phyloP scores from a whole-genome alignment of 2,797 vertebrate genomes.

The Mormyrops attenuatus region DNA sequence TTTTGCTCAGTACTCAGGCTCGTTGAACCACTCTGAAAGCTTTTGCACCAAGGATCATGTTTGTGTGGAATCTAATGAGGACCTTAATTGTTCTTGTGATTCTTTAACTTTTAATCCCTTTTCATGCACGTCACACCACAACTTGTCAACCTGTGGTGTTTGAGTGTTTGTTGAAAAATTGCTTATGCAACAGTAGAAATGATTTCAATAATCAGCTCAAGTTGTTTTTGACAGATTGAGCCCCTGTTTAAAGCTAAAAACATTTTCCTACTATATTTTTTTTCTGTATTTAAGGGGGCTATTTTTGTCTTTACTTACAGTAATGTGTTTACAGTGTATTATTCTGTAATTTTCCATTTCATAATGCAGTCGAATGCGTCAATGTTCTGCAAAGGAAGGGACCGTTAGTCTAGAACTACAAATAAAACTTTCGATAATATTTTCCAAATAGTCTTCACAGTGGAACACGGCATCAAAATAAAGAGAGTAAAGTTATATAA shows the following conservation, averaged over 20 bases:
- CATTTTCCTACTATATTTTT: conserved; percentile 5
- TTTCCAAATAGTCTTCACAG: conserved; percentile 6
- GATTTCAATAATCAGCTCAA: background rate
- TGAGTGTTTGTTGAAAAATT: background rate
- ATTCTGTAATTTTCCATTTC: conserved; percentile 12
- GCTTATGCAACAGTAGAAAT: background rate
- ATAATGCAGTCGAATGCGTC: background rate
- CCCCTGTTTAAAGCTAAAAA: background rate
- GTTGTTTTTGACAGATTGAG: background rate
- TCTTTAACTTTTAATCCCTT: background rate
- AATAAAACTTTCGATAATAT: background rate
- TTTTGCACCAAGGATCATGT: background rate
- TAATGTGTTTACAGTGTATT: background rate
- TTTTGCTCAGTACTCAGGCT: background rate
- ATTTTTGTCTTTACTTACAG: background rate
- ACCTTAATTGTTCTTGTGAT: background rate
- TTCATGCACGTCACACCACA: background rate
- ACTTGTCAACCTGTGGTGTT: background rate
- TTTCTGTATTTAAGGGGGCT: background rate
- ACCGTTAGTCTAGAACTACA: background rate
- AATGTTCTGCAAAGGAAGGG: conserved; percentile 6
- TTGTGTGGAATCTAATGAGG: background rate
- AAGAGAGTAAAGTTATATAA: background rate
- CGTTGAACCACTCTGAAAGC: background rate
- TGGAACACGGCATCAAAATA: background rate